Percentiles rank a stretch among this genome's conserved stretches.
These are phyloP conservation scores for Ceriagrion tenellum DNA, from an alignment of 2,888 invertebrate genomes.

Conservation along the genomic window DNA sequence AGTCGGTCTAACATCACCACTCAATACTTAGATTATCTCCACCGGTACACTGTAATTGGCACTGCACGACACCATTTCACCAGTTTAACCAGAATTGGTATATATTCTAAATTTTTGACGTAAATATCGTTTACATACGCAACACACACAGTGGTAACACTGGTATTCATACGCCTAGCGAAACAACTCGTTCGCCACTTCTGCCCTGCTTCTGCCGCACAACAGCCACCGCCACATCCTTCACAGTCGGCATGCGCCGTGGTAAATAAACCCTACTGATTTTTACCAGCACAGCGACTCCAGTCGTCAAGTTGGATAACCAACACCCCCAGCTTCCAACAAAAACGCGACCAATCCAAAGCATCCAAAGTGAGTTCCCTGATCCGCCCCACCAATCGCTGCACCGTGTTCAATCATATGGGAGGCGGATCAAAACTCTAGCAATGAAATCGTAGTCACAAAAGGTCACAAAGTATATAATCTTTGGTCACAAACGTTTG, in stretches of 20 bases:
- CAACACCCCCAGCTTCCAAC: too few relatives aligned
- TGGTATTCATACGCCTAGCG: constrained; percentile 37
- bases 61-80: not conserved
- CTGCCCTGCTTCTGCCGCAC: not conserved
- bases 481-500: too few relatives aligned
- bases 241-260: constrained; percentile 30
- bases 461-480: too few relatives aligned
- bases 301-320: too few relatives aligned
- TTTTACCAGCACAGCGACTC: not conserved
- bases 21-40: not conserved
- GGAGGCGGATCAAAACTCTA: too few relatives aligned
- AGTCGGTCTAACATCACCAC: not conserved
- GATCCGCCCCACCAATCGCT: too few relatives aligned
- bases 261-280: constrained; percentile 4
- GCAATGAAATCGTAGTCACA: too few relatives aligned
- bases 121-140: constrained; percentile 49
- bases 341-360: too few relatives aligned
- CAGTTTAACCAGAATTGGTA: not conserved
- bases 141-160: not conserved
- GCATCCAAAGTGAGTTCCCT: too few relatives aligned
- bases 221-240: not conserved
- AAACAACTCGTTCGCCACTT: not conserved
- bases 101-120: constrained; percentile 40
- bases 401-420: too few relatives aligned
- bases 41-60: not conserved